Evolutionary conservation across 2,797 vertebrate species (phyloP), one percentile per base, ranked within the genome.

Genomic region (Cheirogaleus major): DNA sequence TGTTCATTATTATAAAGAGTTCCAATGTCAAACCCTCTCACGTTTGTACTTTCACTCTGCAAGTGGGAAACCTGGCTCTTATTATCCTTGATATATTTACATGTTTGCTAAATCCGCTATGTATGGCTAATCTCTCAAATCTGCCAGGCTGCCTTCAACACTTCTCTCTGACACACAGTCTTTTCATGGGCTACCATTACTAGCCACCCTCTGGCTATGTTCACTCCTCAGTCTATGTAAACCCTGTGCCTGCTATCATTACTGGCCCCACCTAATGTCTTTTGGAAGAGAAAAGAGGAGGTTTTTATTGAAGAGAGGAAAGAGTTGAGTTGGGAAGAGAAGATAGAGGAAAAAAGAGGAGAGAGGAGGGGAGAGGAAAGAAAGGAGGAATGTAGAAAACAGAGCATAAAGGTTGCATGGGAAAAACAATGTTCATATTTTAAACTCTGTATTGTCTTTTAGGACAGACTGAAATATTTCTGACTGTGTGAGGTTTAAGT

Each of bases 81-180:
- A 35, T 88, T 85, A 76, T 57, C 80, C 43, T 95, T 92, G 73
- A 79, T 45, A 15, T 75, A 70, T 88, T 85, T 85, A 82, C 25
- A 15, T 48, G 88, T 89, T 93, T 94, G 8, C 7, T 85, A 85
- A 95, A 59, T 84, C 48, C n/a, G 20, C 15, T 52, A 2, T 75
- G 18, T 63, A 6, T 55, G 32, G 20, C 23, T 89, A 85, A 73
- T 93, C n/a, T 94, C 57, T 13, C 25, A 32, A 52, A 65, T 83
- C 17, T 57, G 18, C 48, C 65, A 83, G 73, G 12, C 41, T 73
- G 43, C 22, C 41, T 20, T 93, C 17, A 32, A 4, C 9, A 61
- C 17, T 23, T 91, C 32, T 25, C 12, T 67, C 8, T 57, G 43
- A 41, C 4, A 35, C 7, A 57, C n/a, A 48, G 0, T n/a, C 5